phyloP scores from a whole-genome alignment of 2,797 vertebrate genomes.

The Rhinichthys osculus region DNA sequence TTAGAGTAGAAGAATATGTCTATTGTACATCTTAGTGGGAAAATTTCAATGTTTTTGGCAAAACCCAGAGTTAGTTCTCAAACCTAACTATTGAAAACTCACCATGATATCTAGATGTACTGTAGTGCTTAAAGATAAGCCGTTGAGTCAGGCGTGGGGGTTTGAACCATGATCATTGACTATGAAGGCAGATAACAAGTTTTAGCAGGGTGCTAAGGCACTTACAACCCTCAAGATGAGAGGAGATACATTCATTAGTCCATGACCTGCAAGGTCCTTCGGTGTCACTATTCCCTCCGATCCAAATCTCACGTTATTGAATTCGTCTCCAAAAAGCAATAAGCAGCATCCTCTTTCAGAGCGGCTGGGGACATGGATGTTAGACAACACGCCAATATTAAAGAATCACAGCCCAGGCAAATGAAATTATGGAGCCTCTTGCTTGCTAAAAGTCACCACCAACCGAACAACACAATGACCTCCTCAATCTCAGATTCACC shows the following conservation, averaged over 20 bases:
- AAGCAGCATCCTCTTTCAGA: constrained; percentile 38
- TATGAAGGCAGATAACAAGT: constrained; percentile 43
- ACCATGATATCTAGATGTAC: constrained; percentile 8
- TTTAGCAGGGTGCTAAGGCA: constrained; percentile 45
- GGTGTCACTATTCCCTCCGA: constrained; percentile 52
- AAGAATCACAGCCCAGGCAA: constrained; percentile 42
- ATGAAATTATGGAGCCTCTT: constrained; percentile 50
- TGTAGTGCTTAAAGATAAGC: constrained; percentile 31
- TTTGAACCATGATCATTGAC: constrained; percentile 24
- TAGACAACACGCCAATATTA: constrained; percentile 60
- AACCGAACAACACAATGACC: constrained; percentile 12
- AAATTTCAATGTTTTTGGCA: neutral
- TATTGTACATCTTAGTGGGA: neutral
- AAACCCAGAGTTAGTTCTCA: constrained; percentile 4
- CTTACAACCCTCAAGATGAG: constrained; percentile 50
- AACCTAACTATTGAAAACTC: neutral
- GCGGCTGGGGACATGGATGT: constrained; percentile 45
- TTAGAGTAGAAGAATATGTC: neutral
- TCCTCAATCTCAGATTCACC: neutral
- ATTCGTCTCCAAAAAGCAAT: constrained; percentile 54
- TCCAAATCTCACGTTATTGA: constrained; percentile 58
- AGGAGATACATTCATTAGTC: constrained; percentile 58
- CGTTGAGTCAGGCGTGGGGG: constrained; percentile 1
- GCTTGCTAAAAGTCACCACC: constrained; percentile 19
- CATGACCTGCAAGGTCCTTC: constrained; percentile 47